These are phyloP conservation scores for Atherinomorus stipes DNA, from an alignment of 2,113 vertebrate genomes.

Conservation along the genomic window DNA sequence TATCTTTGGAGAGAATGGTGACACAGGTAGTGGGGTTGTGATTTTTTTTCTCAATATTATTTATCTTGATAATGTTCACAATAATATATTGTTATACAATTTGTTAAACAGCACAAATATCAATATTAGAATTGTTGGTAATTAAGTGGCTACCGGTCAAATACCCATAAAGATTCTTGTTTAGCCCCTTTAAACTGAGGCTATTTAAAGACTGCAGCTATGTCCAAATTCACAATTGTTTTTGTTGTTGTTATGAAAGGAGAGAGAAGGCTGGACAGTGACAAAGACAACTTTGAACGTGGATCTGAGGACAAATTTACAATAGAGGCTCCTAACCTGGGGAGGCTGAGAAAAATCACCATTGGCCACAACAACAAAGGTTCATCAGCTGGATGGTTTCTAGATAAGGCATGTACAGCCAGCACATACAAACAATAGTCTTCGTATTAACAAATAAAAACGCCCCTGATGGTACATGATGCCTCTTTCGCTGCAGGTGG, in stretches of 20 bases:
- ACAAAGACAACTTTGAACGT: slow-evolving; percentile 97
- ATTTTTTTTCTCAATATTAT: not conserved
- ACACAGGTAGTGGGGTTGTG: slow-evolving; percentile 86
- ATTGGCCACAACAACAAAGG: slow-evolving; percentile 98
- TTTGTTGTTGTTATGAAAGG: slow-evolving; percentile 79
- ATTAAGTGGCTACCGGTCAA: too few species aligned
- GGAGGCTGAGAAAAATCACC: slow-evolving; percentile 91
- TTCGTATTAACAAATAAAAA: not conserved
- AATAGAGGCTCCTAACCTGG: slow-evolving; percentile 91
- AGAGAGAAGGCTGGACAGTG: slow-evolving; percentile 91
- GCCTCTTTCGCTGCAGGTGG: slow-evolving; percentile 81
- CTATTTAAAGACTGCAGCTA: not conserved
- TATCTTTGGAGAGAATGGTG: slow-evolving; percentile 95
- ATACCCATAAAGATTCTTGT: too few species aligned
- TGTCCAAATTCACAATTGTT: not conserved
- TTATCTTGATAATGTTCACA: not conserved
- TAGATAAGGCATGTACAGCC: slow-evolving; percentile 84
- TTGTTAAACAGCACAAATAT: too few species aligned
- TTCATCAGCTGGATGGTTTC: slow-evolving; percentile 94
- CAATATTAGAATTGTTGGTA: too few species aligned
- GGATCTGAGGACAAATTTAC: slow-evolving; percentile 96
- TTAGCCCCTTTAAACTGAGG: too few species aligned
- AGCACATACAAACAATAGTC: slow-evolving; percentile 9
- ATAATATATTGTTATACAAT: not conserved
- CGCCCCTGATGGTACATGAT: not conserved